Evolutionary conservation across 2,797 vertebrate species (phyloP), one percentile per base, ranked within the genome.

Genomic region (Hydrophis major): DNA sequence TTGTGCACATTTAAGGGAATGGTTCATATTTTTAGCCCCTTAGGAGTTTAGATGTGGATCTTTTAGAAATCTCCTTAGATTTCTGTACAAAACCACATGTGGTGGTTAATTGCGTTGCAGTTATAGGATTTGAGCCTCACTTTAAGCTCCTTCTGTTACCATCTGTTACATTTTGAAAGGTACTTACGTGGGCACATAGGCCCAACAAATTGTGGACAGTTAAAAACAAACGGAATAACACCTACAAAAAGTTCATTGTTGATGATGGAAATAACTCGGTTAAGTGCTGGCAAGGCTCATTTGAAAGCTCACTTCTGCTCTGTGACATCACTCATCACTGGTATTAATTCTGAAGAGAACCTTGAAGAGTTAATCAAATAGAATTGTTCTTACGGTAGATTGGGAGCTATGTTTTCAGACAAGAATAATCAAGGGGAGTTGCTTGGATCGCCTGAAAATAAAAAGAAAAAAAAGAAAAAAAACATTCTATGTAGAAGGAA

Each of bases 1-100:
- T 87, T 20, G 69, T 74, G 4, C 16, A 88, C 22, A 53, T 56
- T 88, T 56, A 66, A 90, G 57, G 28, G 91, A 86, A 92, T 93
- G 87, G 92, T 93, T 94, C 92, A 37, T 92, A 91, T 92, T 94
- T 94, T 96, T 93, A 96, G 90, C 50, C 86, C 56, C 87, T 74
- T 66, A 93, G 92, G 89, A 14, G 10, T 95, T 87, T 13, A 95
- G 86, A 92, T 89, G 22, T 83, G 78, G 20, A 83, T 63, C 66
- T 90, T 88, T 90, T 90, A 93, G 94, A 87, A 59, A 32, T 12
- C 94, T 91, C 28, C 91, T 95, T 90, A 69, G 6, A 95, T 94
- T 92, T 87, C 57, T 92, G 37, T 92, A 55, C 61, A 90, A 87
- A 93, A 1, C 90, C 78, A 42, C 69, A 59, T 78, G 78, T 92